Base-by-base conservation (phyloP, 2,797 vertebrate genomes). In the Myotis pilosus region DNA sequence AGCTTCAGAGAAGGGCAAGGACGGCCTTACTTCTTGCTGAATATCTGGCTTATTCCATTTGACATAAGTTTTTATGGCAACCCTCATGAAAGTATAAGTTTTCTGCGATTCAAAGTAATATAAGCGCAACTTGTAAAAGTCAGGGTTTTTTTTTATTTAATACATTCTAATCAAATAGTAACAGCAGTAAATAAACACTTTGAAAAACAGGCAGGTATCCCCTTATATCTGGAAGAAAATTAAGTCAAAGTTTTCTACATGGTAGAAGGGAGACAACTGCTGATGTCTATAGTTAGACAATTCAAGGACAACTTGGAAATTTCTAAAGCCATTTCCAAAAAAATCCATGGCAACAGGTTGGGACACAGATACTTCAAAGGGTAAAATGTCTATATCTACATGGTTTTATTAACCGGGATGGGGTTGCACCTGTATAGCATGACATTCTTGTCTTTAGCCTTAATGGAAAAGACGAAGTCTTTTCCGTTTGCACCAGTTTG, bases 211-310 rank as follows among this genome's bases (percentile, higher is more conserved):
- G 89, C 49, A 0, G 79, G 96, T 94, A 97, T 97, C 95, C 97
- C 98, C 95, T 87, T 89, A 94, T 96, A 96, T 98, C 84, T 97
- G 98, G 97, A 98, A 98, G 98, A 98, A 96, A 97, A 97, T 96
- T 94, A 97, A 97, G 97, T 96, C 94, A 96, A 97, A 97, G 97
- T 93, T 97, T 98, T 98, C 98, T 98, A 98, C 98, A 98, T 80
- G 97, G 98, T 98, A 98, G 98, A 98, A 98, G 97, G 97, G 97
- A 98, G 93, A 72, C 94, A 98, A 97, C 96, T 98, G 97, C 97
- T 97, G 94, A 97, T 96, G 97, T 97, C 97, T 97, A 96, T 92
- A 96, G 95, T 96, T 93, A 96, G 93, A 96, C 93, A 97, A 66
- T 96, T 95, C 96, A 94, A 97, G 83, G 97, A 95, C 92, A 97